These are phyloP conservation scores for Ischnus inquisitorius DNA, from an alignment of 2,888 invertebrate genomes.

Conservation along the genomic window DNA sequence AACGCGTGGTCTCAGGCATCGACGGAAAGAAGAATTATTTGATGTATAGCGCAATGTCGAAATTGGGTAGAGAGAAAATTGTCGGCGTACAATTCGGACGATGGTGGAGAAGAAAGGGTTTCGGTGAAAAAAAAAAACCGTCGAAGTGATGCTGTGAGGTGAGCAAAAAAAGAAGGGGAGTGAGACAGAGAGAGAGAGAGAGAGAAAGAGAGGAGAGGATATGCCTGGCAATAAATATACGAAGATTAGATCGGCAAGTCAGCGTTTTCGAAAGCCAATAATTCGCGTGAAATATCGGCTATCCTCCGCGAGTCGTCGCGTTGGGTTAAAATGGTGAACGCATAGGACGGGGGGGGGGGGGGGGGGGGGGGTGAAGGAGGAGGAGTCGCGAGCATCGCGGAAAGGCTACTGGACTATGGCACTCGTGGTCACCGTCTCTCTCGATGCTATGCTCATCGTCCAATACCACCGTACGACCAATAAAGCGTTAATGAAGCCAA, in stretches of 20 bases:
- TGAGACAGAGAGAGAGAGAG: constrained; percentile 45
- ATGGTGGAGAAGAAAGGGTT: constrained; percentile 30
- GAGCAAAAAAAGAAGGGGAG: constrained; percentile 39
- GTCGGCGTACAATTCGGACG: constrained; percentile 30
- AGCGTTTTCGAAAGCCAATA: constrained; percentile 76
- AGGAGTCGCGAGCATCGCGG: constrained; percentile 39
- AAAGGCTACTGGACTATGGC: constrained; percentile 34
- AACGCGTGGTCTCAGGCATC: constrained; percentile 20
- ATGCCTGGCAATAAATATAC: constrained; percentile 75
- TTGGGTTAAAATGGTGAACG: constrained; percentile 59
- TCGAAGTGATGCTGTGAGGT: constrained; percentile 61
- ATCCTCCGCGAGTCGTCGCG: constrained; percentile 59
- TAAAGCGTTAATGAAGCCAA: constrained; percentile 71
- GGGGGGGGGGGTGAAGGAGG: constrained; percentile 32
- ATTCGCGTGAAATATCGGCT: constrained; percentile 76
- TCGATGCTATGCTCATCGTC: constrained; percentile 55
- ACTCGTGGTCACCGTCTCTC: constrained; percentile 49
- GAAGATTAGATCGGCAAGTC: constrained; percentile 77
- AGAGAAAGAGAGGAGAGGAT: constrained; percentile 65
- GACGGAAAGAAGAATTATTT: constrained; percentile 53
- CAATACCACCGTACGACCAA: constrained; percentile 60
- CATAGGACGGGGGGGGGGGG: constrained; percentile 28
- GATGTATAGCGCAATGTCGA: constrained; percentile 46
- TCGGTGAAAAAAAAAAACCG: constrained; percentile 54
- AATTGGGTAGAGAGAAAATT: constrained; percentile 34